Percentiles rank a stretch among this genome's conserved stretches.
Evolutionary conservation across 2,888 invertebrate species (phyloP).

Genomic region (Ectemnius lituratus): DNA sequence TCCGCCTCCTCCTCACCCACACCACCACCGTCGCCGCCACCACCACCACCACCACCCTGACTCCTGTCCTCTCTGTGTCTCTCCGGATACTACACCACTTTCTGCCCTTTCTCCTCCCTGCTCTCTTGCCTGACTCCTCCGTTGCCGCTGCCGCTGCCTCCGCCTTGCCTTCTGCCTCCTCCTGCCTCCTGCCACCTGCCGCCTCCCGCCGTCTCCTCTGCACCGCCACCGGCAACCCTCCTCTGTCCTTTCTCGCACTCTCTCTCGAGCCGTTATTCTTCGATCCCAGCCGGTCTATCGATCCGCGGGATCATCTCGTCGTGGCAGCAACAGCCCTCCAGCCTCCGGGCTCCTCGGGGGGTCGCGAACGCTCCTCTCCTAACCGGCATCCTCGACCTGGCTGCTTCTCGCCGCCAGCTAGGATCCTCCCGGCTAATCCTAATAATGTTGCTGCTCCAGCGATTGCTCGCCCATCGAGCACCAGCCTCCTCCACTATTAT

Average conservation of each 20-base stretch:
- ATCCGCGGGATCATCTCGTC: constrained; percentile 33
- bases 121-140: constrained; percentile 1
- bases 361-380: no score
- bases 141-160: neutral
- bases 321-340: constrained; percentile 31
- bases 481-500: no score
- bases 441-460: no score
- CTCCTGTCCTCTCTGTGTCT: neutral
- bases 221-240: no score
- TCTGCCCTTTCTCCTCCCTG: neutral
- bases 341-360: constrained; percentile 11
- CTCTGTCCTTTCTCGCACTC: no score
- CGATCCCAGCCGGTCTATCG: constrained; percentile 26
- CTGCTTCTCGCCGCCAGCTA: constrained; percentile 10
- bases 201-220: no score
- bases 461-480: no score
- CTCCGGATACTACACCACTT: no score
- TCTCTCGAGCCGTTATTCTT: constrained; percentile 17
- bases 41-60: neutral
- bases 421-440: no score
- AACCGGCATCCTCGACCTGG: constrained; percentile 46
- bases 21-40: neutral
- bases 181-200: no score
- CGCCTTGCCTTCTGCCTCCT: neutral
- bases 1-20: neutral